Evolutionary conservation across 35 echinoderm and acorn worm species (phyloP).

Genomic region (Apostichopus californicus): DNA sequence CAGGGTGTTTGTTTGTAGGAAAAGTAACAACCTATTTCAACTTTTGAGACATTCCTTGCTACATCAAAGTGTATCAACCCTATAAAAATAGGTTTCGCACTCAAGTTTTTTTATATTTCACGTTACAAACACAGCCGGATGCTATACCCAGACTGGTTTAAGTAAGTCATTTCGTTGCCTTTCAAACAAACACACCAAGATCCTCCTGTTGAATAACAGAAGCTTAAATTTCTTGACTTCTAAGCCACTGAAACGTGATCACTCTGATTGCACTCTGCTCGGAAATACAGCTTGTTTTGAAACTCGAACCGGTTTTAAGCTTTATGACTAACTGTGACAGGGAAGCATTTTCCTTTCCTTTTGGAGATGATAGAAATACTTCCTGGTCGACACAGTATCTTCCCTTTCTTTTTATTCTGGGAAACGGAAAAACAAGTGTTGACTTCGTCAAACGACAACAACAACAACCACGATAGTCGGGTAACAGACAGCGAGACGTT

Average conservation of each 20-base stretch:
- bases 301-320: background rate
- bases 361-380: background rate
- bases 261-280: background rate
- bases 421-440: background rate
- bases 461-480: background rate
- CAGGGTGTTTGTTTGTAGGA: too few relatives aligned
- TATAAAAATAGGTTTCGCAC: too few relatives aligned
- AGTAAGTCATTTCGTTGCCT: too few relatives aligned
- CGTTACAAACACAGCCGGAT: too few relatives aligned
- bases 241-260: background rate
- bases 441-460: background rate
- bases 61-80: too few relatives aligned
- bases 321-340: background rate
- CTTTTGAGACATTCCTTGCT: too few relatives aligned
- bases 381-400: background rate
- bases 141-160: too few relatives aligned
- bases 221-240: background rate
- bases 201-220: background rate
- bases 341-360: background rate
- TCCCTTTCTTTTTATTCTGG: background rate
- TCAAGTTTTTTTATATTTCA: too few relatives aligned
- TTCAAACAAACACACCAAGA: background rate
- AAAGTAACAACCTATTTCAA: too few relatives aligned
- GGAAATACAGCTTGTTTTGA: constrained; percentile 9
- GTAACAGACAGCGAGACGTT: background rate